Base-by-base conservation (phyloP, 2,888 invertebrate genomes). In the Oconnorella tubifera region DNA sequence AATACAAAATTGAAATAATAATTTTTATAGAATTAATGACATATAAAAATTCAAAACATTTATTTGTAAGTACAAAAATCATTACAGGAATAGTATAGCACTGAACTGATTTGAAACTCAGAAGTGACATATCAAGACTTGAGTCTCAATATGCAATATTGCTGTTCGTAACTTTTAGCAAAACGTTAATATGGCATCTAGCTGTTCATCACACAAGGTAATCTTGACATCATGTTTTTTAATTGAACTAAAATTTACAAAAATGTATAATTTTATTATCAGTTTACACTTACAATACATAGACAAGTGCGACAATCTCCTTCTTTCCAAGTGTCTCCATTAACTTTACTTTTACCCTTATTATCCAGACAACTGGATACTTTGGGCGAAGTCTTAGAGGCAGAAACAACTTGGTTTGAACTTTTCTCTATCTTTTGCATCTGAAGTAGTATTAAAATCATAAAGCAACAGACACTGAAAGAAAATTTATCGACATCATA, bases 301-400 rank as follows among this genome's bases (percentile, higher is more conserved):
- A 59, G 25, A 40, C 70, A 70, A 14, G 50, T 53, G 10, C 48
- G 33, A 50, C 70, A 70, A 56, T 68, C 70, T n/a, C 48, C 32
- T 53, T 67, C 68, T 29, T 56, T 33, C 70, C 70, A 70, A 23
- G 58, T 65, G 28, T 69, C 70, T 23, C 61, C 58, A 6, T 63
- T 27, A n/a, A 53, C 29, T 3, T 56, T 62, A 1, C 40, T 29
- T 19, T 29, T 14, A 33, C 65, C 65, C 32, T n/a, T 49, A 3
- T 62, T 28, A 28, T 66, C 67, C 3, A 65, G 29, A 55, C 67
- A 67, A 31, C 29, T 32, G 10, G 50, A 4, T 32, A 33, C 31
- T n/a, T 29, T 53, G 31, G 33, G 32, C 25, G 10, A 40, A 6
- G 40, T 40, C 19, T 40, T 40, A 14, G 40, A 40, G 10, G 40